Evolutionary conservation across 2,113 vertebrate genomes (phyloP).

Genomic region (Myrmecophaga tridactyla): DNA sequence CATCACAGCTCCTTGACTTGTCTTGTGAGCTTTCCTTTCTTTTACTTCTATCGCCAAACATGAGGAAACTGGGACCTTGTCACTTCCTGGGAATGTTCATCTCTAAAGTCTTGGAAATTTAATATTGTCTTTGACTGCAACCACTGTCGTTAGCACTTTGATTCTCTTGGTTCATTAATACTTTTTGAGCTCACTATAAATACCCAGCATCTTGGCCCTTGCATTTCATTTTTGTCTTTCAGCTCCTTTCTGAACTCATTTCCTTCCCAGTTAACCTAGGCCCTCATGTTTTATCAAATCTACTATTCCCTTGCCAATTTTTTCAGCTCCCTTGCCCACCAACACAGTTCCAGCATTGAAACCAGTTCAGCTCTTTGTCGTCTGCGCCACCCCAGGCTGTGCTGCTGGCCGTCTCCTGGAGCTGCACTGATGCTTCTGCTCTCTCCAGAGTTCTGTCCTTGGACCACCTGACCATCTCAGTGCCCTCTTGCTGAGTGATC

Average conservation of each 20-base stretch:
- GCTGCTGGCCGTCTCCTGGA: neutral
- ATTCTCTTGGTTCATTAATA: neutral
- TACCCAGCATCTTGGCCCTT: neutral
- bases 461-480: neutral
- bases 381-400: neutral
- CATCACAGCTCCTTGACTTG: neutral
- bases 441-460: no score
- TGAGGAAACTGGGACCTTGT: neutral
- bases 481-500: neutral
- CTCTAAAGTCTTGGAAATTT: neutral
- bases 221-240: neutral
- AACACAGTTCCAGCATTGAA: neutral
- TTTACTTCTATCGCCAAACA: neutral
- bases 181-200: neutral
- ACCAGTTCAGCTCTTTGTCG: neutral
- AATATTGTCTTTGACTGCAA: neutral
- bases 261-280: neutral
- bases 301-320: neutral
- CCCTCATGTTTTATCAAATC: rapidly evolving
- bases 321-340: neutral
- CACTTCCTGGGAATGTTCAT: neutral
- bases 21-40: neutral
- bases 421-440: neutral
- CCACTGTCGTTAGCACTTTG: neutral
- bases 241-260: neutral